Conservation (phyloP, 2,113 vertebrate genomes). For the Tragelaphus imberbis region DNA sequence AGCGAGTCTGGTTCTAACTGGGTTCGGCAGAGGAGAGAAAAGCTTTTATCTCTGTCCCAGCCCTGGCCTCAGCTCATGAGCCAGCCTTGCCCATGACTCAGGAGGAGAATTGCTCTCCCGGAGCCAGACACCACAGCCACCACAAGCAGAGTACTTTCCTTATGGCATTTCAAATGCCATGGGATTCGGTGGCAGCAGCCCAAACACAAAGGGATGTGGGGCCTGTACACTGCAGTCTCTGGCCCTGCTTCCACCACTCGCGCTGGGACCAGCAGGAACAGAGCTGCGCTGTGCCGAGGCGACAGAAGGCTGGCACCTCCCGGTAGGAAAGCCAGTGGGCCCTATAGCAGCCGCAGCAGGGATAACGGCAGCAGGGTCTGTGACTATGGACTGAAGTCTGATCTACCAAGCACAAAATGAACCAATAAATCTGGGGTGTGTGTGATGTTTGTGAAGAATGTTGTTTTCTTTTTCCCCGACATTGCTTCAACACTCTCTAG, state of each 20-base stretch:
- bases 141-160: conserved; percentile 17
- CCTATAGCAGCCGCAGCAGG: not conserved
- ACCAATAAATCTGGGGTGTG: not conserved
- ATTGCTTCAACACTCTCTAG: not conserved
- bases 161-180: not conserved
- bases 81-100: conserved; percentile 26
- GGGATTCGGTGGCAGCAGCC: not conserved
- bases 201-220: not conserved
- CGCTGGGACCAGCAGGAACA: not conserved
- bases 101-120: conserved; percentile 27
- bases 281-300: not conserved
- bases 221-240: not conserved
- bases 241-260: not conserved
- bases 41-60: conserved; percentile 48
- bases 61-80: conserved; percentile 45
- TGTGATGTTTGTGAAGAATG: not conserved
- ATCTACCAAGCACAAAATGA: not conserved
- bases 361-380: not conserved
- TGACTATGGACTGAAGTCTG: not conserved
- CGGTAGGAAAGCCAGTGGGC: not conserved
- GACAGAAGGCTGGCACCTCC: not conserved
- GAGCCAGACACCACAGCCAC: conserved; percentile 37
- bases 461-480: not conserved
- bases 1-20: conserved; percentile 36
- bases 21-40: not conserved